Percentiles rank a stretch among this genome's conserved stretches.
Conservation (phyloP, 2,888 invertebrate genomes). For the Xestia rhomboidea region DNA sequence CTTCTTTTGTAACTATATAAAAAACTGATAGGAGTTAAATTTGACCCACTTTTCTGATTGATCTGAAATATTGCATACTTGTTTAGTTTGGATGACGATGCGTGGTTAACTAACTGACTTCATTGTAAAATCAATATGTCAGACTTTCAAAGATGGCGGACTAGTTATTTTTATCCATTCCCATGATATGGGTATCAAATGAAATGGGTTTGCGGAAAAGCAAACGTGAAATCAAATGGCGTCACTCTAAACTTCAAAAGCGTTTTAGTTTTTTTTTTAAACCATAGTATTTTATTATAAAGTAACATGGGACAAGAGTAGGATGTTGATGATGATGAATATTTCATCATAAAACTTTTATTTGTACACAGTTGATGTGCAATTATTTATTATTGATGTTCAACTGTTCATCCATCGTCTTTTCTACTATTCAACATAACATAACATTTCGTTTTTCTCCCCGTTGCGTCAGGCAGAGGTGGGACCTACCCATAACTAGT, state of each 20-base stretch:
- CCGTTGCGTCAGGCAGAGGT: not conserved
- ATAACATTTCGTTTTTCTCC: not conserved
- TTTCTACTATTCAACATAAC: not conserved
- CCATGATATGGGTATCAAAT: not conserved
- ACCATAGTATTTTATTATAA: not conserved
- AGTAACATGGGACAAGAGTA: too few species aligned
- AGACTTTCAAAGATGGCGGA: not conserved
- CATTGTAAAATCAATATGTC: not conserved
- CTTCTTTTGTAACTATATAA: not conserved
- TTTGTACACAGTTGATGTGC: not conserved
- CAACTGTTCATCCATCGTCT: not conserved
- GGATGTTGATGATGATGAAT: too few species aligned
- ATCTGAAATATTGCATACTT: not conserved
- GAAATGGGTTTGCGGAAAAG: not conserved
- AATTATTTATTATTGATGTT: not conserved
- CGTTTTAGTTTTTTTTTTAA: not conserved
- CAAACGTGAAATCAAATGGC: not conserved
- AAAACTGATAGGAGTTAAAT: not conserved
- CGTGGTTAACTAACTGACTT: not conserved
- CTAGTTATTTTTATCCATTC: not conserved
- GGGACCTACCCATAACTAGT: not conserved
- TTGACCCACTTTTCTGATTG: not conserved
- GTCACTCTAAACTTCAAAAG: not conserved
- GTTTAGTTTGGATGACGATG: not conserved
- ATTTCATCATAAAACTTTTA: too few species aligned